phyloP scores from a whole-genome alignment of 53 echinoderm and acorn worm species.

The Pentamera pediparva region DNA sequence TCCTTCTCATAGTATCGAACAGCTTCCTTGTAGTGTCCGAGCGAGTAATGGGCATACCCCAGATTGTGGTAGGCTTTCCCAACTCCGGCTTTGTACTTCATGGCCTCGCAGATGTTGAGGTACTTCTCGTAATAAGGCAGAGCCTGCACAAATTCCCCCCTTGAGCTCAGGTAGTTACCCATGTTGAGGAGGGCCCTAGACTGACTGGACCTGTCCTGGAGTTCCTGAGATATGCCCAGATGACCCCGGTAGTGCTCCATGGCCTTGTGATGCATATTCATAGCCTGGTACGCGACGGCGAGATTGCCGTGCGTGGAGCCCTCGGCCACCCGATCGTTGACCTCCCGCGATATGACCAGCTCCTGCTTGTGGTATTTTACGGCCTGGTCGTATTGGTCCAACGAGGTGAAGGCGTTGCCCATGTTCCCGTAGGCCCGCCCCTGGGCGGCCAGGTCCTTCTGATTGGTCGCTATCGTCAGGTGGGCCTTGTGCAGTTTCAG shows the following conservation, averaged over 20 bases:
- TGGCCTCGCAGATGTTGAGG: conserved; percentile 59
- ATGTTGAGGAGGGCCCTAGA: conserved; percentile 78
- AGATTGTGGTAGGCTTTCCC: conserved; percentile 96
- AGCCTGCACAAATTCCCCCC: conserved; percentile 90
- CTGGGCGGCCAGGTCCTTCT: conserved; percentile 60
- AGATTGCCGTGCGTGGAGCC: conserved; percentile 97
- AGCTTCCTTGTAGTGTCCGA: conserved; percentile 89
- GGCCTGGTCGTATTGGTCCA: conserved; percentile 88
- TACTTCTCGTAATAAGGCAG: conserved; percentile 86
- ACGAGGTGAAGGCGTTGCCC: conserved; percentile 93
- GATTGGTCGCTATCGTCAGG: conserved; percentile 71
- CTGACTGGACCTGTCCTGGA: conserved; percentile 80
- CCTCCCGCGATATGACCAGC: conserved; percentile 87
- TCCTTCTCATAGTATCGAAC: conserved; percentile 96
- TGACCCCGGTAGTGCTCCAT: conserved; percentile 92
- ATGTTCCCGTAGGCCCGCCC: conserved; percentile 98
- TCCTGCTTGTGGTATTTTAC: conserved; percentile 99
- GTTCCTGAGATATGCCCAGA: conserved; percentile 66
- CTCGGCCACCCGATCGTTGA: conserved; percentile 83
- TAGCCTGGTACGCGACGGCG: conserved; percentile 91
- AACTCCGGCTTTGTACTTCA: conserved; percentile 66
- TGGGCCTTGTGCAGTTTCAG: conserved; percentile 98
- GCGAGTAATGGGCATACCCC: conserved; percentile 93
- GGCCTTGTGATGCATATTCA: conserved; percentile 93
- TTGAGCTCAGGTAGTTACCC: conserved; percentile 87